Conservation (phyloP, 1,140 invertebrate genomes). For the Drosophila pectinifera region DNA sequence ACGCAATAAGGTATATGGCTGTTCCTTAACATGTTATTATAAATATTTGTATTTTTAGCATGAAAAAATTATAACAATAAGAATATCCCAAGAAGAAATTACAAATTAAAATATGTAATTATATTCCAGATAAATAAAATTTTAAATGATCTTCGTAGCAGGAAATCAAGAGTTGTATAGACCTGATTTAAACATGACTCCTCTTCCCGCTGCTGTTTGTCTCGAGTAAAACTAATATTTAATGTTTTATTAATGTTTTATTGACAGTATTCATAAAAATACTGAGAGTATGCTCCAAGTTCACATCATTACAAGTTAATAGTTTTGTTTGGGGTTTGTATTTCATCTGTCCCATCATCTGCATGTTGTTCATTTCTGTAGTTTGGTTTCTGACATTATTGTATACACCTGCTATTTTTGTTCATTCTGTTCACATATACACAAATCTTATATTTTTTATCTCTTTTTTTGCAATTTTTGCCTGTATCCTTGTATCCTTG, state of each 20-base stretch:
- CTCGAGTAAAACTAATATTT: constrained; percentile 1
- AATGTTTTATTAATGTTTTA: constrained; percentile 82
- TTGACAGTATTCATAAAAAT: constrained; percentile 84
- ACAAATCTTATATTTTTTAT: constrained; percentile 63
- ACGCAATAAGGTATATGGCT: no score
- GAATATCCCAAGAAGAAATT: no score
- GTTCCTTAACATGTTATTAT: no score
- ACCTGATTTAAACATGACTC: no score
- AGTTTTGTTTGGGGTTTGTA: constrained; percentile 64
- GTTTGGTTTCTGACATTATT: constrained; percentile 69
- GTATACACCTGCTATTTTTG: constrained; percentile 57
- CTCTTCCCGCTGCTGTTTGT: neutral
- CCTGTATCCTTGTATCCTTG: constrained; percentile 24
- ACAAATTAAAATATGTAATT: no score
- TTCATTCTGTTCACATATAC: constrained; percentile 63
- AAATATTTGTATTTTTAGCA: no score
- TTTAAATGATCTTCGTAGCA: no score
- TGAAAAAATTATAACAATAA: no score
- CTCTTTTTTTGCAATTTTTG: constrained; percentile 37
- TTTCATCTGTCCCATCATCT: constrained; percentile 54
- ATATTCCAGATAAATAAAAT: no score
- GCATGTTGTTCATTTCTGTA: constrained; percentile 67
- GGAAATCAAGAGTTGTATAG: no score
- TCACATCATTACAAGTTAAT: constrained; percentile 84
- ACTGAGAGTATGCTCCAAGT: constrained; percentile 84